phyloP scores from a whole-genome alignment of 2,888 invertebrate genomes.

The Limenitis camilla region DNA sequence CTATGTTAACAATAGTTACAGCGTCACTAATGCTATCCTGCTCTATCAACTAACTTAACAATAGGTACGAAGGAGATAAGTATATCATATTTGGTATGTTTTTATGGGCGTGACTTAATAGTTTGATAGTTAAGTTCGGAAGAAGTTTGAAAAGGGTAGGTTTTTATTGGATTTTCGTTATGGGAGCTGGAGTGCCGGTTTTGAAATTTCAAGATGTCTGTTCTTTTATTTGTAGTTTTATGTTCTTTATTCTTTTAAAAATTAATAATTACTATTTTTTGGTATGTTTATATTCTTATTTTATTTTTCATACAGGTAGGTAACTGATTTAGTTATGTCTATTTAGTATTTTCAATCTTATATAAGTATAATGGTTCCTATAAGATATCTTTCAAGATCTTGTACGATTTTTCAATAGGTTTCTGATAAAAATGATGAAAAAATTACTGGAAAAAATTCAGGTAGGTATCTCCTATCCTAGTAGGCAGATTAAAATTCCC shows the following conservation, averaged over 20 bases:
- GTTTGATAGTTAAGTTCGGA: slow-evolving; percentile 67
- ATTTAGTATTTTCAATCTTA: too few relatives aligned
- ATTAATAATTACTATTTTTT: too few relatives aligned
- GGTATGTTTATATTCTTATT: too few relatives aligned
- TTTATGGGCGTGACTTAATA: slow-evolving; percentile 56
- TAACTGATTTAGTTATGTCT: too few relatives aligned
- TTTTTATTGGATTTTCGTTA: slow-evolving; percentile 67
- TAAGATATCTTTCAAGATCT: too few relatives aligned
- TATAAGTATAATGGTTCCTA: too few relatives aligned
- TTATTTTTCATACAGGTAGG: too few relatives aligned
- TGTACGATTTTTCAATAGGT: too few relatives aligned
- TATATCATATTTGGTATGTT: slow-evolving; percentile 33
- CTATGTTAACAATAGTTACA: slow-evolving; percentile 66
- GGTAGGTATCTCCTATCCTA: too few relatives aligned
- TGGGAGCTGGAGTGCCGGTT: slow-evolving; percentile 39
- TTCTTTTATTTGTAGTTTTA: slow-evolving; percentile 6
- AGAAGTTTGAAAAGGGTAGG: slow-evolving; percentile 68
- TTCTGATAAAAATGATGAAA: too few relatives aligned
- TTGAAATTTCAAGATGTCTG: slow-evolving; percentile 44
- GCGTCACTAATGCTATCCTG: slow-evolving; percentile 47
- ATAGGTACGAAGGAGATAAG: slow-evolving; percentile 39
- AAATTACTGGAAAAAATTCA: too few relatives aligned
- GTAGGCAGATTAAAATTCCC: too few relatives aligned
- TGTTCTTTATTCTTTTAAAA: background rate
- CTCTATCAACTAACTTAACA: slow-evolving; percentile 32